Conservation (phyloP, 2,797 vertebrate genomes). For the Salarias fasciatus region DNA sequence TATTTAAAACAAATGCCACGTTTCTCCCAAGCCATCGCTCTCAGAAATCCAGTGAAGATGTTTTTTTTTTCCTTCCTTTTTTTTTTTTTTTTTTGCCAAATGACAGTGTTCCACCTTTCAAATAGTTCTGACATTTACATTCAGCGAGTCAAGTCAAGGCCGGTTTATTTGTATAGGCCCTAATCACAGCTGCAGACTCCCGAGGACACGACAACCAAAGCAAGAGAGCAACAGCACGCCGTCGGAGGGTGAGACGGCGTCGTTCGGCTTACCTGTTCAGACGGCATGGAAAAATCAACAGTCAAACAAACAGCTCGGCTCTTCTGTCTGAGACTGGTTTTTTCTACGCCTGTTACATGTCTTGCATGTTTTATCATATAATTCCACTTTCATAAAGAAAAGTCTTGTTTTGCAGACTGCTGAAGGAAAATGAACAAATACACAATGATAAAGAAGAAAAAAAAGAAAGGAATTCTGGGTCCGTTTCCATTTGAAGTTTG, state of each 20-base stretch:
- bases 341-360: too few relatives aligned
- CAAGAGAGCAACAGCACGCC: constrained; percentile 4
- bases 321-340: too few relatives aligned
- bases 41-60: constrained; percentile 29
- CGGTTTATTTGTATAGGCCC: constrained; percentile 27
- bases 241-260: constrained; percentile 27
- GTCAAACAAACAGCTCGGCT: too few relatives aligned
- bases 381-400: too few relatives aligned
- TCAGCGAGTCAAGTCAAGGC: constrained; percentile 29
- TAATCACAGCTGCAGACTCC: constrained; percentile 22
- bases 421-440: too few relatives aligned
- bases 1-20: constrained; percentile 59
- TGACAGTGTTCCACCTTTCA: constrained; percentile 43
- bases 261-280: constrained; percentile 19
- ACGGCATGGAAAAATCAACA: background rate
- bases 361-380: too few relatives aligned
- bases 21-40: constrained; percentile 36
- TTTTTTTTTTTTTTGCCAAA: constrained; percentile 28
- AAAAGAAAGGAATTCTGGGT: too few relatives aligned
- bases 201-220: constrained; percentile 12
- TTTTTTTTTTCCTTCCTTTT: constrained; percentile 7
- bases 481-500: background rate
- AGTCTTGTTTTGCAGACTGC: too few relatives aligned
- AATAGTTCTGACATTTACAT: constrained; percentile 65
- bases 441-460: too few relatives aligned